Base-by-base conservation (phyloP, 2,797 vertebrate genomes). In the Sorex maritimensis region DNA sequence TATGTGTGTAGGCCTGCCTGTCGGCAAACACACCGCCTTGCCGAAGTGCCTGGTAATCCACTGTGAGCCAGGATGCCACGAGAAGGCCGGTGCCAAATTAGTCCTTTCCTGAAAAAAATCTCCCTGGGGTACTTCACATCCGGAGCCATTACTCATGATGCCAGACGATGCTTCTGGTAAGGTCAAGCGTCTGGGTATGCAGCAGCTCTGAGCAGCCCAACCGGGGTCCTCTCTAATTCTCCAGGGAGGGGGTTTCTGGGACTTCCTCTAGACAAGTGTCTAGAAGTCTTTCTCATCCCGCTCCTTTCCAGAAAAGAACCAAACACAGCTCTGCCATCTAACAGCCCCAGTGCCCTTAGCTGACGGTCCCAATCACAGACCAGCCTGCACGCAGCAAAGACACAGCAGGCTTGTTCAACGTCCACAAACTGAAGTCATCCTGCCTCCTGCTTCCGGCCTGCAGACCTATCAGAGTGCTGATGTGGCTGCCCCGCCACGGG, bases 21-120 rank as follows among this genome's bases (percentile, higher is more conserved):
- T 95, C 82, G 65, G 94, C 92, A 95, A 94, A 95, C 93, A 94
- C 2, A 4, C 80, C 75, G 89, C 30, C 71, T 94, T 52, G 82
- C 93, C 67, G 34, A 34, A 91, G 78, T 6, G 8, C 6, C 55
- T 85, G 83, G 77, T 80, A 91, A 83, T 91, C 71, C n/a, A 46
- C 81, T 71, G 74, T 69, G 81, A 96, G 93, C 58, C 4, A 0
- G 75, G 63, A 90, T 73, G 90, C 49, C 77, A 44, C 9, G 0
- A 55, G 81, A 96, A 83, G 49, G 49, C 89, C n/a, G 41, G 49
- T 67, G 92, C 91, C 92, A 95, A 89, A 81, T 90, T 24, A 87
- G 30, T 73, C 85, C 55, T 89, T 92, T 81, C 68, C 55, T 82
- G 30, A 87, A 67, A 61, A 61, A 61, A 61, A 65, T 72, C 79